phyloP scores from a whole-genome alignment of 2,113 vertebrate genomes.

The Cynopterus brachyotis region DNA sequence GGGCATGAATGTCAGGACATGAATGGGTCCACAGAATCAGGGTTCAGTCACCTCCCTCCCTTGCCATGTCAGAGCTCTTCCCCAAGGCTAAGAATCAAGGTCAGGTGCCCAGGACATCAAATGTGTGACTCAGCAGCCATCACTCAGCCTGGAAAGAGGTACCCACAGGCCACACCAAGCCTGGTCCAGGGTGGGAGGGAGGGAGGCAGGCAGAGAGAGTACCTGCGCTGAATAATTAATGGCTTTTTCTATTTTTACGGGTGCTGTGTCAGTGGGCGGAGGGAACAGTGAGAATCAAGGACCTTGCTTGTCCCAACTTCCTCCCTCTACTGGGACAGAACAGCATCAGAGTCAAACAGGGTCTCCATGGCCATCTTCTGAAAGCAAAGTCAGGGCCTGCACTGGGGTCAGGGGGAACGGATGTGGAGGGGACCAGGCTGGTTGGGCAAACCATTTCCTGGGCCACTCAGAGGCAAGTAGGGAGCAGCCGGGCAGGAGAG shows the following conservation, averaged over 20 bases:
- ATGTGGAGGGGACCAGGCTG: background rate
- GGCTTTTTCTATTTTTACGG: constrained; percentile 65
- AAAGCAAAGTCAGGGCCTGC: background rate
- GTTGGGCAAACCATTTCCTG: background rate
- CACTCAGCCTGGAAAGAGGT: constrained; percentile 4
- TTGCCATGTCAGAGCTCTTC: background rate
- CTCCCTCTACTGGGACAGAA: background rate
- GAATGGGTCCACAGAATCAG: background rate
- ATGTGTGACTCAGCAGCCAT: constrained; percentile 59
- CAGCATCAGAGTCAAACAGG: background rate
- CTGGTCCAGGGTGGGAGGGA: background rate
- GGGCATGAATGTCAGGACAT: background rate
- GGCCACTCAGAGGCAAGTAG: background rate
- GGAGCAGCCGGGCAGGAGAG: background rate
- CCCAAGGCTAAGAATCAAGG: constrained; percentile 26
- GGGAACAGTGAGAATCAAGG: background rate
- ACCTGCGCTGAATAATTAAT: constrained; percentile 55
- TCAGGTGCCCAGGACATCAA: background rate
- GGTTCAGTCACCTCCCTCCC: background rate
- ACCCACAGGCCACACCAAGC: background rate
- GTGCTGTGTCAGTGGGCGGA: background rate
- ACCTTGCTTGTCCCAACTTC: background rate
- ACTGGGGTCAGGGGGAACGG: background rate
- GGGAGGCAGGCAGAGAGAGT: background rate
- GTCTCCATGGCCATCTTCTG: background rate